phyloP scores from a whole-genome alignment of 2,888 invertebrate genomes.

The Xestia c-nigrum region DNA sequence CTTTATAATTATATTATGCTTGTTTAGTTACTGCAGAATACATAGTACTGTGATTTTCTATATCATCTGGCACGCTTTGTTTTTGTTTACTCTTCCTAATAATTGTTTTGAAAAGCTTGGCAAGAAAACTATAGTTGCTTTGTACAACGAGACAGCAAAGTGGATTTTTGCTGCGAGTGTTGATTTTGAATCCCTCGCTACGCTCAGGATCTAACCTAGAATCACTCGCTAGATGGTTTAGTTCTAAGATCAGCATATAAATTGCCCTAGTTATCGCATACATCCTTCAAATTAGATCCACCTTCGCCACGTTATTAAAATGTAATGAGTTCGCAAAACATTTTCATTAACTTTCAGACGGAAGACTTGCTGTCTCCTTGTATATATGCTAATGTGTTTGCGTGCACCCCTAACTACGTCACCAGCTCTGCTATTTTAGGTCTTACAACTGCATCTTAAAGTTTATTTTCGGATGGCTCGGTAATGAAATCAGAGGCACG shows the following conservation, averaged over 20 bases:
- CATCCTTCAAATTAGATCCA: slow-evolving; percentile 39
- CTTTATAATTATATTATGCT: background rate
- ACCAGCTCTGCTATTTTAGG: slow-evolving; percentile 41
- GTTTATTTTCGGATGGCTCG: slow-evolving; percentile 45
- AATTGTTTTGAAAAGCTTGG: background rate
- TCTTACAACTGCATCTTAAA: slow-evolving; percentile 47
- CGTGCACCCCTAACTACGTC: slow-evolving; percentile 65
- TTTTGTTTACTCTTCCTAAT: background rate
- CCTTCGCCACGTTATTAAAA: slow-evolving; percentile 68
- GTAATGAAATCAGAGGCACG: slow-evolving; percentile 52
- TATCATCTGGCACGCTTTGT: background rate
- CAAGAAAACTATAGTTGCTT: background rate
- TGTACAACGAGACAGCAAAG: no score
- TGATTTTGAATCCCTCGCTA: no score
- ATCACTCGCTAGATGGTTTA: no score
- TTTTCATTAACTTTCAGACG: slow-evolving; percentile 76
- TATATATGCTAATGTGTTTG: slow-evolving; percentile 83
- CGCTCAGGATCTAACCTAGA: no score
- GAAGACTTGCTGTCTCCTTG: slow-evolving; percentile 76
- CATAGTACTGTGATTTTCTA: background rate
- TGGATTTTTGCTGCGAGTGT: no score
- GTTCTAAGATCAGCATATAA: slow-evolving; percentile 27
- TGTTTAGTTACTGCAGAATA: background rate
- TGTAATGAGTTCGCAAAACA: slow-evolving; percentile 73
- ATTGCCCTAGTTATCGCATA: slow-evolving; percentile 30